Base-by-base conservation (phyloP, 1,140 invertebrate species). In the Cydia splendana region DNA sequence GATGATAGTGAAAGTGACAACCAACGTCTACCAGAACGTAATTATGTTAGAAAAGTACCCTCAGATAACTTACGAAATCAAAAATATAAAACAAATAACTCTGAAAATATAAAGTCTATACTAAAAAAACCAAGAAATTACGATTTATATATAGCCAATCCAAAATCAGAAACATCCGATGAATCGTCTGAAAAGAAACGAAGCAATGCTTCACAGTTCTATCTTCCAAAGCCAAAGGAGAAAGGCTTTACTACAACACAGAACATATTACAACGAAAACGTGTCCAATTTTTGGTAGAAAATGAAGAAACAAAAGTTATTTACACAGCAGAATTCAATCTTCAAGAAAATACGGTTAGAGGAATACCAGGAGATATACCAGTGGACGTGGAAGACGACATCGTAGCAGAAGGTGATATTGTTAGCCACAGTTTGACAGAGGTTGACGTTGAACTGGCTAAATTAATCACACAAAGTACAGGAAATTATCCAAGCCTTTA, bases 41-140 rank as follows among this genome's bases (percentile, higher is more conserved):
- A 65, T 79, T 85, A 84, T 76, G 85, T 74, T 69, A 86, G 86
- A 84, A 93, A 90, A 83, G 12, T 65, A 34, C 73, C 75, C 3
- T 79, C 77, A 74, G 85, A 87, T 30, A 78, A 73, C 77, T 76
- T 76, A 20, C 82, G 88, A 12, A 84, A 74, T 75, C 76, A 80
- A 15, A 92, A 88, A 83, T 83, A 87, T 57, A 93, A 90, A 82
- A 90, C 87, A 78, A 85, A 82, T 75, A 90, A 88, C 76, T 85
- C 80, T 45, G 91, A 93, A 81, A 87, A 89, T 0, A 94, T 94
- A 84, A 96, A 96, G 89, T 96, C 95, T 24, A 96, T 96, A 81
- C 87, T 96, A 78, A 96, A 96, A 87, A 96, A 96, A 87, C 95
- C 95, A 51, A 87, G 85, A 87, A 88, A 82, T 76, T 90, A 90